Evolutionary conservation across 2,888 invertebrate species (phyloP), one percentile per base, ranked within the genome.

Genomic region (Cosmopolites sordidus): DNA sequence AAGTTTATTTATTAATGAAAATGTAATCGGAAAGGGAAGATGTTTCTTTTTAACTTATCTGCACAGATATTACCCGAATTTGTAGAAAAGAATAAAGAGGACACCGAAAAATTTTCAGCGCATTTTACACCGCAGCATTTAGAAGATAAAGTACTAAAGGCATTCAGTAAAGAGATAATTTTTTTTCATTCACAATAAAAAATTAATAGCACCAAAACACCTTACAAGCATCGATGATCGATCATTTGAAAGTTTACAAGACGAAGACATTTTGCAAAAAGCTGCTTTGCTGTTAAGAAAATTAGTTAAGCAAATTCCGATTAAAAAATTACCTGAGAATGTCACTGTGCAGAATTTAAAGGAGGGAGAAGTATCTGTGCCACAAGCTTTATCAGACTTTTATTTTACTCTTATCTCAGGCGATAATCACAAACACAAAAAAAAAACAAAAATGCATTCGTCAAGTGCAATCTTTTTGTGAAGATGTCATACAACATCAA

Each of bases 101-200:
- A 62, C 58, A 61, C 48, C 43, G 49, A 41, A 43, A 47, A 60
- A 62, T 49, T 62, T 29, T 52, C 30, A 17, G 44, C 29, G 16
- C 54, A 38, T 56, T 63, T 64, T 46, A 60, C 60, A 40, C 44
- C 62, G 45, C 60, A 64, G 22, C 54, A 63, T 40, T 57, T 64
- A 44, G 59, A 64, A 44, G n/a, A n/a, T n/a, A n/a, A n/a, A n/a
- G n/a, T n/a, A n/a, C n/a, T n/a, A n/a, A n/a, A n/a, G n/a, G n/a
- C n/a, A n/a, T n/a, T n/a, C n/a, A n/a, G n/a, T 39, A 43, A 48
- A 60, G 64, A 58, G 18, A 56, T 62, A 30, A 27, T 1, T 60
- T 63, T 54, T 16, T 17, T 56, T 54, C 2, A 49, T 55, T 49
- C 62, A 56, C 12, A 61, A 64, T 61, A 64, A 64, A 61, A 64